Evolutionary conservation across 2,113 vertebrate species (phyloP), one percentile per base, ranked within the genome.

Genomic region (Bubo bubo): DNA sequence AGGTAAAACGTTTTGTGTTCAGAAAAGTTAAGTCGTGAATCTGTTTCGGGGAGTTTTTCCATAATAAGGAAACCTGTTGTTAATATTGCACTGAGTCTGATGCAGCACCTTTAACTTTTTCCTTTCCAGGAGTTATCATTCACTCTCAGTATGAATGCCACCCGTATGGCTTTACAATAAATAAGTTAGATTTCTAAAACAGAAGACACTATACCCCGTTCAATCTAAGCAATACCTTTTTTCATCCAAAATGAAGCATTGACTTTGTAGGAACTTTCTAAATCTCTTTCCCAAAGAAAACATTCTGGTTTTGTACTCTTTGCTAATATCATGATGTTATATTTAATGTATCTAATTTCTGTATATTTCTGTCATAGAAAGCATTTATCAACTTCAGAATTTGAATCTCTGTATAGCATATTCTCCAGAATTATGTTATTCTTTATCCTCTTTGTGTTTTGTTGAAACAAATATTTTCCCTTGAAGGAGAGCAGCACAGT

Each of bases 71-170:
- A 84, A 14, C 4, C 4, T 63, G 24, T 18, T 63, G 24, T 18
- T 67, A 53, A 67, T 50, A 68, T 15, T 72, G 8, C 24, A 70
- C 14, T 34, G 27, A 58, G 8, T 58, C 8, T 72, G 8, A 34
- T 39, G 72, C 2, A 60, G 4, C 0, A 3, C 4, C 27, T 82
- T 49, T 39, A 63, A 45, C 43, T 45, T 58, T 50, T 93, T 96
- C 88, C 19, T 64, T 81, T 96, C 41, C 5, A 26, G 60, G 45
- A 92, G 37, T 82, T 93, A 94, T 90, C 60, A 73, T 22, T 96
- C 88, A 91, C 18, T 93, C 39, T 72, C 20, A 86, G 73, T 84
- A 90, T 58, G n/a, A 96, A 93, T 94, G 60, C 28, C 41, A 95
- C 43, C 4, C 35, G 43, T 75, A 95, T 39, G 75, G 18, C 72